Evolutionary conservation across 2,797 vertebrate species (phyloP), one percentile per base, ranked within the genome.

Genomic region (Yasuhikotakia modesta): DNA sequence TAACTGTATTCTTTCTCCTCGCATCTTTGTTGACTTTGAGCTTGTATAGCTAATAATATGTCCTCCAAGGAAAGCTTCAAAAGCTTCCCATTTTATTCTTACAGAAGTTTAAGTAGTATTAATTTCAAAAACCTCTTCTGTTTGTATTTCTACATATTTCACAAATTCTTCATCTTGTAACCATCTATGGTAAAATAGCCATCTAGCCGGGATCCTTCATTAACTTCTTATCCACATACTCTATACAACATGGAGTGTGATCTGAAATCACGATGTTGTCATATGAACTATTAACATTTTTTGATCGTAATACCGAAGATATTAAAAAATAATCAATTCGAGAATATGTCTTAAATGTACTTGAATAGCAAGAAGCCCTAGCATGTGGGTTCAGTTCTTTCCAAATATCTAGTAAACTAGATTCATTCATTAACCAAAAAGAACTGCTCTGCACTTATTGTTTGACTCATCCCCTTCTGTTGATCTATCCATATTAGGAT

Each of bases 241-340:
- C 19, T 2, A 82, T 14, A 16, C 52, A 76, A 2, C 64, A 73
- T 43, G 67, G 76, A 0, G 17, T 57, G 6, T 79, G 57, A 55
- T 82, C 78, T 14, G 48, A 81, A 1, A 82, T 24, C 2, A 48
- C 50, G 10, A 82, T 78, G 24, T 32, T 76, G 19, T 75, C 64
- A 50, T 70, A 67, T 1, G n/a, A 71, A 6, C 60, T 17, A 8
- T 72, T 17, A 0, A 67, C 45, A 53, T 63, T 71, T 70, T 76
- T 82, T 7, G 71, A 19, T 1, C 5, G 0, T 14, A 70, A 12
- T 68, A 57, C 52, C 46, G 16, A 46, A 16, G 22, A 77, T 32
- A 69, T 69, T 69, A 76, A 58, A 19, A 76, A 69, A 46, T 27
- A 60, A 39, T 69, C 52, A 7, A 69, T 69, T 55, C n/a, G 11